These are phyloP conservation scores for Papilio gigon DNA, from an alignment of 2,888 invertebrate species.

Conservation along the genomic window DNA sequence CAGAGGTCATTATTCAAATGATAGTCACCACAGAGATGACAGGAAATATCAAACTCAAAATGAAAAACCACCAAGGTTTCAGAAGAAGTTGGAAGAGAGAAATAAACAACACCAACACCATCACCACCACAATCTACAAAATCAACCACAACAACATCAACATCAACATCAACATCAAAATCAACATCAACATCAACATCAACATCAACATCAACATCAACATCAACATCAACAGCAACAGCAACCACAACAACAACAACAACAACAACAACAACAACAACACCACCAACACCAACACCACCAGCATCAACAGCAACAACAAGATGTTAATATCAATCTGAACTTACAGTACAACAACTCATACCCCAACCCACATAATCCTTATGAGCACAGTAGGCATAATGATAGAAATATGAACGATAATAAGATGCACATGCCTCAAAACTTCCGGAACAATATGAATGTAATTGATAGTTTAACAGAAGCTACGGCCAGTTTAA, in stretches of 20 bases:
- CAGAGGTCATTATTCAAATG: conserved; percentile 68
- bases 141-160: conserved; percentile 47
- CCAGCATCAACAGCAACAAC: conserved; percentile 44
- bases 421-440: conserved; percentile 56
- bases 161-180: conserved; percentile 24
- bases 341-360: conserved; percentile 62
- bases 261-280: conserved; percentile 30
- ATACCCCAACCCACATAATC: conserved; percentile 58
- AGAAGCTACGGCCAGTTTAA: conserved; percentile 68
- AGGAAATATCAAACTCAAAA: conserved; percentile 73
- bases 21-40: conserved; percentile 67
- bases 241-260: conserved; percentile 48
- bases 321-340: conserved; percentile 54
- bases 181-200: conserved; percentile 25
- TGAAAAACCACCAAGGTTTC: conserved; percentile 84
- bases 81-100: conserved; percentile 79
- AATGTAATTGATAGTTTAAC: conserved; percentile 66
- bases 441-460: conserved; percentile 58
- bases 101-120: conserved; percentile 71
- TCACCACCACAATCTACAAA: conserved; percentile 56
- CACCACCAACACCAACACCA: neutral
- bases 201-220: conserved; percentile 45
- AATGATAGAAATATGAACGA: conserved; percentile 62
- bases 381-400: conserved; percentile 65
- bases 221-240: conserved; percentile 56